Percentiles rank a stretch among this genome's conserved stretches.
phyloP scores from a whole-genome alignment of 2,113 vertebrate species.

The Oncorhynchus kisutch region DNA sequence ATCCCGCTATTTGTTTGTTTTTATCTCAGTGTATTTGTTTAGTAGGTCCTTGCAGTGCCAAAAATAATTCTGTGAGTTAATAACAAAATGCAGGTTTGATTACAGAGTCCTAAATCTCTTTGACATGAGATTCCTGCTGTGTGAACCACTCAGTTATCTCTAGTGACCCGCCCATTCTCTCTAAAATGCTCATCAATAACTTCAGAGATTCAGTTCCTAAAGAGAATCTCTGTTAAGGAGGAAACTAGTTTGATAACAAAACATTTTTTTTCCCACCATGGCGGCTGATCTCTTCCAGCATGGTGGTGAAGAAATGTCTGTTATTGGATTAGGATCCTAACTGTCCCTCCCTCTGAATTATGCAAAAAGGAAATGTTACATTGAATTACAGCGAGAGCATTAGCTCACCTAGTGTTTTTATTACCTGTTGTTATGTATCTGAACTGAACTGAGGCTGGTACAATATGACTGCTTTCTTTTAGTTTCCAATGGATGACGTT shows the following conservation, averaged over 20 bases:
- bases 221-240: constrained; percentile 49
- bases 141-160: too few relatives aligned
- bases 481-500: constrained; percentile 91
- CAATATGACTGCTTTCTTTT: constrained; percentile 61
- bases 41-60: too few relatives aligned
- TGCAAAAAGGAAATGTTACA: not conserved
- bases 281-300: constrained; percentile 17
- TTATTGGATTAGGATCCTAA: not conserved
- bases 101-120: not conserved
- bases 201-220: constrained; percentile 67
- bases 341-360: not conserved
- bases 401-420: not conserved
- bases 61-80: too few relatives aligned
- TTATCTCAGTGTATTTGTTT: too few relatives aligned
- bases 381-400: not conserved
- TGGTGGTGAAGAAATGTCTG: constrained; percentile 26
- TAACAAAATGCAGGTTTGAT: not conserved
- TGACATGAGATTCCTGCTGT: too few relatives aligned
- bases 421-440: too few relatives aligned
- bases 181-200: constrained; percentile 67
- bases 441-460: not conserved
- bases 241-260: constrained; percentile 62
- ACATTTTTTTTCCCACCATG: constrained; percentile 25
- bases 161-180: constrained; percentile 37
- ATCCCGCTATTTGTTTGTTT: too few relatives aligned